These are phyloP conservation scores for Globodera ellingtonae DNA, from an alignment of 1,140 invertebrate species.

Conservation along the genomic window DNA sequence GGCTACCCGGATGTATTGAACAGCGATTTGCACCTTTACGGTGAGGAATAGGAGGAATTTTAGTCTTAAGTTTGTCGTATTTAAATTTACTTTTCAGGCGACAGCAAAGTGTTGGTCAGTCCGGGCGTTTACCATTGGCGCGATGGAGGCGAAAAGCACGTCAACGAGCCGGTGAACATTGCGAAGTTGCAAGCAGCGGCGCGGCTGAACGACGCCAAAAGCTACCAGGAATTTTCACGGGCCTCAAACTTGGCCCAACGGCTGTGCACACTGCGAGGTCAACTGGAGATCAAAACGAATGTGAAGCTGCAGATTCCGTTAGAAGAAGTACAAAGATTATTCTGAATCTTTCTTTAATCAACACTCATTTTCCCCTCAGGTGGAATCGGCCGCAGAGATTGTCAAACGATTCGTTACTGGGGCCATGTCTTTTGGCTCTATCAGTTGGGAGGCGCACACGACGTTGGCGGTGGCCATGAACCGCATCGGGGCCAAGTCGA, in stretches of 20 bases:
- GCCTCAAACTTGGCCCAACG: conserved; percentile 79
- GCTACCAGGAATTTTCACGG: conserved; percentile 86
- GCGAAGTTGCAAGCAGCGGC: conserved; percentile 90
- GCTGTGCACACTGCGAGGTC: conserved; percentile 86
- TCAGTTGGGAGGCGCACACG: conserved; percentile 88
- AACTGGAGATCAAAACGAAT: conserved; percentile 79
- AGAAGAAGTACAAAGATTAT: conserved; percentile 69
- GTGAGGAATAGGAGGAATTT: conserved; percentile 1
- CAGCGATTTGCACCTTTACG: conserved; percentile 48
- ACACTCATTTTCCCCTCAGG: conserved; percentile 59
- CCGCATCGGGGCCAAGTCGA: conserved; percentile 88
- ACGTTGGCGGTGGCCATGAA: conserved; percentile 97
- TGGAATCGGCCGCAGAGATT: conserved; percentile 87
- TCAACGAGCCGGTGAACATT: conserved; percentile 92
- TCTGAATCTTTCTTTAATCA: not conserved
- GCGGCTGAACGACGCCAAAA: conserved; percentile 76
- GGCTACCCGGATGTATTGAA: conserved; percentile 72
- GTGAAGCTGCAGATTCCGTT: conserved; percentile 76
- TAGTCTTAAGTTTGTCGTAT: not conserved
- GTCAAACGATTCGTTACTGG: conserved; percentile 79
- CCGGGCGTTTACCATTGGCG: conserved; percentile 95
- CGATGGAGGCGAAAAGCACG: conserved; percentile 92
- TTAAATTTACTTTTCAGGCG: conserved; percentile 66
- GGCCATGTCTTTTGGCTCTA: conserved; percentile 69
- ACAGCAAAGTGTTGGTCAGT: conserved; percentile 81